These are phyloP conservation scores for Ectemnius lituratus DNA, from an alignment of 2,888 invertebrate genomes.

Conservation along the genomic window DNA sequence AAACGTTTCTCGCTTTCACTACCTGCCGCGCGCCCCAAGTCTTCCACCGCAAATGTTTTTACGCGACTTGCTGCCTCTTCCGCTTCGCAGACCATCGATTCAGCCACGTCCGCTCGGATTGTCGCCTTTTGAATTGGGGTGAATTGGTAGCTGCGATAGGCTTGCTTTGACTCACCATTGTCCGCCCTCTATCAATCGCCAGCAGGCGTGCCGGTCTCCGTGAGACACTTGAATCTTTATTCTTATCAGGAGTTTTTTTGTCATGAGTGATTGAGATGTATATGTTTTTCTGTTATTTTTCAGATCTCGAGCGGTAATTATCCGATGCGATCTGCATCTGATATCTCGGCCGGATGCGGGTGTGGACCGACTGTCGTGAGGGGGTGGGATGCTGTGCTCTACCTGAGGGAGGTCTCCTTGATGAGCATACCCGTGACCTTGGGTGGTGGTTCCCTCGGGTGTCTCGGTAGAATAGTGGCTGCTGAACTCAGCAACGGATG, in stretches of 20 bases:
- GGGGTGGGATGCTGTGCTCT: constrained; percentile 39
- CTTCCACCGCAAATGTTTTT: neutral
- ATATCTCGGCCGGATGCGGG: neutral
- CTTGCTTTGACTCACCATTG: no score
- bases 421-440: constrained; percentile 72
- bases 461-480: constrained; percentile 53
- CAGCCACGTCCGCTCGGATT: no score
- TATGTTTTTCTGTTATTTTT: no score
- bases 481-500: constrained; percentile 63
- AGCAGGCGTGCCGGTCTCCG: no score
- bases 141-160: no score
- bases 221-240: no score
- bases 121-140: no score
- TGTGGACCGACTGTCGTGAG: neutral
- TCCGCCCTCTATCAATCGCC: no score
- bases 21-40: neutral
- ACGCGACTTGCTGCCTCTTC: neutral
- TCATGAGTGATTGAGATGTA: no score
- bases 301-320: no score
- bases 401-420: constrained; percentile 77
- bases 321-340: neutral
- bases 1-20: constrained; percentile 24
- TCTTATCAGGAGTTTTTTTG: no score
- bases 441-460: constrained; percentile 46
- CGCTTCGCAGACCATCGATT: neutral